Evolutionary conservation across 1,140 invertebrate species (phyloP).

Genomic region (Dysdera silvatica): DNA sequence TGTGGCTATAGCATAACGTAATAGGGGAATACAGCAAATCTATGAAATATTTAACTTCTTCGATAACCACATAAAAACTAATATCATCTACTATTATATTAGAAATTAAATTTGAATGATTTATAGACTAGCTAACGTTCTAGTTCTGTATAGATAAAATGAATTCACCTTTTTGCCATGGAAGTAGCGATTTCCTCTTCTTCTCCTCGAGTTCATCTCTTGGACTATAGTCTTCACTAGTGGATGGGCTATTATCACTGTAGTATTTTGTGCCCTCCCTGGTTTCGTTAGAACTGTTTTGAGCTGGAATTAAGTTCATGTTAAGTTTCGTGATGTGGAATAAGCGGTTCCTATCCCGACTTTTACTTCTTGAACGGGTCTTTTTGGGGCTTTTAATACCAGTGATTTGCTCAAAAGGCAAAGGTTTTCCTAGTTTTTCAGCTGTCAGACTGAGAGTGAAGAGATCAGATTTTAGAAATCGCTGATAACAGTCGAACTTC

Average conservation of each 20-base stretch:
- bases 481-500: slow-evolving; percentile 94
- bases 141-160: too few species aligned
- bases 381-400: slow-evolving; percentile 4
- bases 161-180: too few species aligned
- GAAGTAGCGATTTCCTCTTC: too few species aligned
- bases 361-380: slow-evolving; percentile 16
- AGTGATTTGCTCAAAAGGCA: slow-evolving; percentile 36
- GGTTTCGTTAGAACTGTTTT: not conserved
- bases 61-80: too few species aligned
- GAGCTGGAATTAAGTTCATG: slow-evolving; percentile 13
- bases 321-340: not conserved
- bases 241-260: not conserved
- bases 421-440: slow-evolving; percentile 46
- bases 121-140: too few species aligned
- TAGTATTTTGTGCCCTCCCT: not conserved
- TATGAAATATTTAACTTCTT: too few species aligned
- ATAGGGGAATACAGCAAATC: too few species aligned
- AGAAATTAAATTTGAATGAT: too few species aligned
- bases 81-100: too few species aligned
- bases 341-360: slow-evolving; percentile 9
- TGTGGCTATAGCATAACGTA: too few species aligned
- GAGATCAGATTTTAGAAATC: slow-evolving; percentile 82
- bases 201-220: too few species aligned
- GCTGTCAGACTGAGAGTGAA: slow-evolving; percentile 69
- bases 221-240: too few species aligned